Conservation (phyloP, 2,797 vertebrate genomes). For the Staurois parvus region DNA sequence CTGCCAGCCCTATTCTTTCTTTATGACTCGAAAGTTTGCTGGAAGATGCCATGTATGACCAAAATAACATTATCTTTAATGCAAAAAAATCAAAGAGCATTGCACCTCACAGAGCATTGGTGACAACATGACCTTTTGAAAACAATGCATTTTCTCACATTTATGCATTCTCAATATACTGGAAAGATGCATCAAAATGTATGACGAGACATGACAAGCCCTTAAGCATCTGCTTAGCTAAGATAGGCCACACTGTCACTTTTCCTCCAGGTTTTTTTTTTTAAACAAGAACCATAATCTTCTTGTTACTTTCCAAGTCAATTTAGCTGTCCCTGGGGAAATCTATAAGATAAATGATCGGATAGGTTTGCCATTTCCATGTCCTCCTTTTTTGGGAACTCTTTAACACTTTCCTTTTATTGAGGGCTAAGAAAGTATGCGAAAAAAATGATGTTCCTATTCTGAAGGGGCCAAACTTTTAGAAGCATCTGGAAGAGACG, state of each 20-base stretch:
- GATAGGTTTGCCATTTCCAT: background rate
- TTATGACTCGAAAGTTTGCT: too few species aligned
- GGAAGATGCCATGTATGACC: too few species aligned
- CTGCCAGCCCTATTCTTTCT: too few species aligned
- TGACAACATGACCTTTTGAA: too few species aligned
- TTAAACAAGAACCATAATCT: background rate
- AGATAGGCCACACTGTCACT: background rate
- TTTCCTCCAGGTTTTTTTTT: background rate
- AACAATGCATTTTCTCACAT: too few species aligned
- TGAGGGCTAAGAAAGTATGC: background rate
- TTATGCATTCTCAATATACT: background rate
- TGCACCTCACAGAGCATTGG: too few species aligned
- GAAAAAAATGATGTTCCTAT: background rate
- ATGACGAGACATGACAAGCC: background rate
- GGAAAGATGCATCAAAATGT: background rate
- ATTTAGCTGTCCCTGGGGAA: background rate
- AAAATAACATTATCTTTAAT: too few species aligned
- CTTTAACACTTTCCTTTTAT: background rate
- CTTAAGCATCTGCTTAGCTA: background rate
- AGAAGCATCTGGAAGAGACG: slow-evolving; percentile 71
- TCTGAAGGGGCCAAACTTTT: slow-evolving; percentile 70
- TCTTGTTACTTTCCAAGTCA: background rate
- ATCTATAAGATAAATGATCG: background rate
- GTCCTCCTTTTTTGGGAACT: background rate
- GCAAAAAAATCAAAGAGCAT: too few species aligned